A percentile compares a stretch with the other conserved stretches of the same genome.
Conservation (phyloP, 2,888 invertebrate genomes). For the Epinotia brunnichana region DNA sequence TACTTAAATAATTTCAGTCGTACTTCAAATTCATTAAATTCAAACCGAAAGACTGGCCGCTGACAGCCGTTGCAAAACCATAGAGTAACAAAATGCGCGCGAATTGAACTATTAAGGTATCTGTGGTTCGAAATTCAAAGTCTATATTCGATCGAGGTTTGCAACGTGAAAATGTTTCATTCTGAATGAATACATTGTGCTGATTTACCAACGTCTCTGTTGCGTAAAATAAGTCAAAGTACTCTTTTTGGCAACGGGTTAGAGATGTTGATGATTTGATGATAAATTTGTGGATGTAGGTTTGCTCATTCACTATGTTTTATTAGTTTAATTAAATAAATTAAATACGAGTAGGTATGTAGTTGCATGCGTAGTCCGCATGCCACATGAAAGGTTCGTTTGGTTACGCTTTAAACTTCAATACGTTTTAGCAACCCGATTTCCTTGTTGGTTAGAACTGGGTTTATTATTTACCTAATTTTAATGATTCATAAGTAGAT, state of each 20-base stretch:
- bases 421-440: slow-evolving; percentile 8
- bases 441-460: slow-evolving; percentile 23
- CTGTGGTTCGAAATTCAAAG: slow-evolving; percentile 31
- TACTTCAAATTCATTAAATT: neutral
- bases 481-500: slow-evolving; percentile 5
- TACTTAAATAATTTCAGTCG: no score
- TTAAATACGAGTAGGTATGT: no score
- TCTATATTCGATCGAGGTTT: slow-evolving; percentile 29
- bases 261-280: neutral
- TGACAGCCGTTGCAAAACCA: slow-evolving; percentile 42
- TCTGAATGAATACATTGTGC: slow-evolving; percentile 53
- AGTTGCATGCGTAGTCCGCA: slow-evolving; percentile 30
- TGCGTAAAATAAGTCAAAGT: neutral
- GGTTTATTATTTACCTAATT: slow-evolving; percentile 25
- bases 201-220: slow-evolving; percentile 3
- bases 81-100: slow-evolving; percentile 36
- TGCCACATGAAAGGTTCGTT: slow-evolving; percentile 35
- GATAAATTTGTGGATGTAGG: slow-evolving; percentile 19
- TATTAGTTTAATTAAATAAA: slow-evolving; percentile 14
- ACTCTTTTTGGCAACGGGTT: neutral
- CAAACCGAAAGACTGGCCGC: slow-evolving; percentile 44
- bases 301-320: slow-evolving; percentile 39
- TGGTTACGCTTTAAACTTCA: slow-evolving; percentile 35
- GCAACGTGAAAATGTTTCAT: slow-evolving; percentile 41
- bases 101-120: slow-evolving; percentile 13